These are phyloP conservation scores for Brienomyrus brachyistius DNA, from an alignment of 2,113 vertebrate species.

Conservation along the genomic window DNA sequence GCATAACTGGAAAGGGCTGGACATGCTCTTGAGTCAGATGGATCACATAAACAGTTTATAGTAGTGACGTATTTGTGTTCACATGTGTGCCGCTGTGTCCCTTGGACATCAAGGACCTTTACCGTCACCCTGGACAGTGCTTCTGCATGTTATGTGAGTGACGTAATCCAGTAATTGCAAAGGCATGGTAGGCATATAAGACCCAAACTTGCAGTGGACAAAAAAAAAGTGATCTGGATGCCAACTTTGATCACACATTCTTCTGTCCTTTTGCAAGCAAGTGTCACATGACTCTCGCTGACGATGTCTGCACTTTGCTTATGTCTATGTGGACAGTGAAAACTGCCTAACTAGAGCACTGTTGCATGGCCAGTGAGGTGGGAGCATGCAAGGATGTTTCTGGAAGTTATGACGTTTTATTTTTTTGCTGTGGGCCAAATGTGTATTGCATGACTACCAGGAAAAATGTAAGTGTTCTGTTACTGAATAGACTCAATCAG, in stretches of 20 bases:
- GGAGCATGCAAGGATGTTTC: conserved; percentile 1
- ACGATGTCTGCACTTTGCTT: background rate
- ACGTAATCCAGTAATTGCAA: background rate
- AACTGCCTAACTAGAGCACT: background rate
- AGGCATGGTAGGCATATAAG: background rate
- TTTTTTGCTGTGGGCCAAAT: background rate
- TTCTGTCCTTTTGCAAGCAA: background rate
- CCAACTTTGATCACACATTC: background rate
- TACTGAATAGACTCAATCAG: background rate
- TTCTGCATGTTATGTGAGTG: background rate
- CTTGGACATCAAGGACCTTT: background rate
- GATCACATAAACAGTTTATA: background rate
- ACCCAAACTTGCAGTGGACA: background rate
- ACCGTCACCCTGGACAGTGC: background rate
- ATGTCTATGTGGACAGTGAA: background rate
- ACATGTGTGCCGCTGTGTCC: background rate
- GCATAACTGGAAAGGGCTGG: background rate
- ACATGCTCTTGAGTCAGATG: background rate
- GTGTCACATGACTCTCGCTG: background rate
- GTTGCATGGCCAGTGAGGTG: background rate
- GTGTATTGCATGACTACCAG: conserved; percentile 2
- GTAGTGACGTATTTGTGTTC: background rate
- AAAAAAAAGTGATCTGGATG: background rate
- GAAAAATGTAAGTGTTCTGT: background rate
- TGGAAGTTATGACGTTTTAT: conserved; percentile 28